Evolutionary conservation across 2,888 invertebrate species (phyloP), one percentile per base, ranked within the genome.

Genomic region (Spialia ferax): DNA sequence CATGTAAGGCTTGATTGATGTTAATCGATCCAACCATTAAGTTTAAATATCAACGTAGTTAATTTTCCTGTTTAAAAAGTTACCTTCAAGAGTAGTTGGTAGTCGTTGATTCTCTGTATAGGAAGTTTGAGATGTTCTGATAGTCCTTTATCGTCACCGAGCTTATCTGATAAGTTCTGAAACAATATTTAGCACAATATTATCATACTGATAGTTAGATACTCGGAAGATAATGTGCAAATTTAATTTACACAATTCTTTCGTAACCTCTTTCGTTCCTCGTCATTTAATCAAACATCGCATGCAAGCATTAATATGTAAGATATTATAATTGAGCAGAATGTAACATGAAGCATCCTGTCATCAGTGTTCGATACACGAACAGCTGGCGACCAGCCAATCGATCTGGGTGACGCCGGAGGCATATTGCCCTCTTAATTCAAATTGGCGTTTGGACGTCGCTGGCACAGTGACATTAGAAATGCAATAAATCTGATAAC

Each of bases 61-160:
- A 38, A 7, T 13, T 38, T 7, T 38, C 2, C 6, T 23, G 11
- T 10, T 23, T 52, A 52, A 4, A 18, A 52, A 32, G 1, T 23
- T 70, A 98, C 99, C 97, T 98, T 98, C 76, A 99, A 95, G 71
- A 99, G 96, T 80, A 98, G 96, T 93, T 98, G 98, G 91, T 99
- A 99, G 95, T 99, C 98, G 96, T 98, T 98, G 88, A 99, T 98
- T 86, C 99, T 96, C 94, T 98, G 98, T 84, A 98, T 97, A 79
- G 99, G 98, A 80, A 98, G 96, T 93, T 98, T 97, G 78, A 99
- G 95, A 94, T 99, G 98, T 91, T 98, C 98, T 81, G 96, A 95
- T 81, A 98, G 95, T 79, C 96, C 96, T 93, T 98, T 98, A 88
- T 98, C 98, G 96, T 98, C 98, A 81, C 96, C 96, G 82, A 97